Percentiles rank a stretch among this genome's conserved stretches.
These are phyloP conservation scores for Abrostola triplasia DNA, from an alignment of 2,888 invertebrate species.

Conservation along the genomic window DNA sequence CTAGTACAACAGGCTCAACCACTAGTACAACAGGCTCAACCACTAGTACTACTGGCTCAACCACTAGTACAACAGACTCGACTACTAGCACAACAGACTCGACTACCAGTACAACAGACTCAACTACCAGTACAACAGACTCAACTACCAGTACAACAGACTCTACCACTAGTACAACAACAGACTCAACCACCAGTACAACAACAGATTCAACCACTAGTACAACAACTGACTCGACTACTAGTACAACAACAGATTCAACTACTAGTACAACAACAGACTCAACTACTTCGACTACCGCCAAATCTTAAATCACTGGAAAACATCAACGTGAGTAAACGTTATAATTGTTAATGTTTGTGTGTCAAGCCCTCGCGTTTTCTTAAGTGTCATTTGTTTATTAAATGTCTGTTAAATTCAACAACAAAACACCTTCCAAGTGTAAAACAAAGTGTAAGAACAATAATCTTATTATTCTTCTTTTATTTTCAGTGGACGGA, in stretches of 20 bases:
- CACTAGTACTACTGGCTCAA: not conserved
- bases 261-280: not conserved
- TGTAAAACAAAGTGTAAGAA: no score
- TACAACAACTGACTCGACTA: not conserved
- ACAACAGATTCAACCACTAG: not conserved
- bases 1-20: not conserved
- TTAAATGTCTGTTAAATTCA: no score
- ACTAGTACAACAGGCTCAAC: not conserved
- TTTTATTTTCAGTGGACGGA: no score
- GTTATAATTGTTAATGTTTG: no score
- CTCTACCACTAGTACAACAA: not conserved
- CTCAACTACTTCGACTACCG: not conserved
- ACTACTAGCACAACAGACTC: not conserved
- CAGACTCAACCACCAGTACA: not conserved
- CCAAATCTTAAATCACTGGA: no score
- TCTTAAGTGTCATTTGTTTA: no score
- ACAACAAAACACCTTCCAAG: no score
- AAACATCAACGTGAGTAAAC: no score
- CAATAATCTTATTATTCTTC: no score
- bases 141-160: not conserved
- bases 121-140: not conserved
- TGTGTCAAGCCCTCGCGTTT: no score
- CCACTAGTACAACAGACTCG: not conserved
- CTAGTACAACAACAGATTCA: no score
- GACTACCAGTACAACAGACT: not conserved